These are phyloP conservation scores for Drosophila obscura DNA, from an alignment of 1,140 invertebrate genomes.

Conservation along the genomic window DNA sequence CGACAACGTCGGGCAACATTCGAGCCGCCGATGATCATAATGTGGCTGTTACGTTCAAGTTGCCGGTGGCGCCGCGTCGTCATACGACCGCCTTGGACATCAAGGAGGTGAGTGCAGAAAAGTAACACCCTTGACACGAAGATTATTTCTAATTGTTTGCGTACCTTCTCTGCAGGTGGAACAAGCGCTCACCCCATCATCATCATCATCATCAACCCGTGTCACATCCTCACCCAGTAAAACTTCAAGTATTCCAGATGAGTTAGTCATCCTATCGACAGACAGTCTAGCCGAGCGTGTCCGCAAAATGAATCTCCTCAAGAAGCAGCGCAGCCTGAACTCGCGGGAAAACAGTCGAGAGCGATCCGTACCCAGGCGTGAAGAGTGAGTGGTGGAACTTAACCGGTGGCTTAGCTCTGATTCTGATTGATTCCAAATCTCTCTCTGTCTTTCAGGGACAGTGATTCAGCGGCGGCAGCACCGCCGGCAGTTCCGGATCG, in stretches of 20 bases:
- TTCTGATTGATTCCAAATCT: not conserved
- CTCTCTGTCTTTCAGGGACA: conserved; percentile 44
- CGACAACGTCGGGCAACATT: conserved; percentile 4
- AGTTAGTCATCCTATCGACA: conserved; percentile 85
- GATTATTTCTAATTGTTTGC: not conserved
- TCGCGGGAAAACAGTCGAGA: conserved; percentile 85
- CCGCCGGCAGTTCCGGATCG: conserved; percentile 69
- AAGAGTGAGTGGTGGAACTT: conserved; percentile 47
- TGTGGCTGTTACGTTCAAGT: conserved; percentile 87
- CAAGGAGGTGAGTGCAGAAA: conserved; percentile 81
- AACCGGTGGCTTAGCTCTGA: not conserved
- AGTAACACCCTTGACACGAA: too few relatives aligned
- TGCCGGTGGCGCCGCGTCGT: conserved; percentile 87
- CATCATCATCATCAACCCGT: conserved; percentile 68
- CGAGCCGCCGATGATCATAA: conserved; percentile 59
- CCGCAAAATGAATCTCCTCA: conserved; percentile 87
- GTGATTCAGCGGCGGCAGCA: conserved; percentile 51
- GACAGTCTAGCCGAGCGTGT: conserved; percentile 86
- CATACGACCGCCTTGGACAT: conserved; percentile 85
- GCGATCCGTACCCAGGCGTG: conserved; percentile 70
- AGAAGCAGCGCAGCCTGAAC: conserved; percentile 85
- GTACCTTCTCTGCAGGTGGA: conserved; percentile 55
- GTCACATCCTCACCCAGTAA: conserved; percentile 83
- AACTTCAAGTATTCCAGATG: conserved; percentile 83
- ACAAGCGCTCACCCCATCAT: conserved; percentile 48